These are phyloP conservation scores for Drosophila nigromelanica DNA, from an alignment of 1,140 invertebrate genomes.

Conservation along the genomic window DNA sequence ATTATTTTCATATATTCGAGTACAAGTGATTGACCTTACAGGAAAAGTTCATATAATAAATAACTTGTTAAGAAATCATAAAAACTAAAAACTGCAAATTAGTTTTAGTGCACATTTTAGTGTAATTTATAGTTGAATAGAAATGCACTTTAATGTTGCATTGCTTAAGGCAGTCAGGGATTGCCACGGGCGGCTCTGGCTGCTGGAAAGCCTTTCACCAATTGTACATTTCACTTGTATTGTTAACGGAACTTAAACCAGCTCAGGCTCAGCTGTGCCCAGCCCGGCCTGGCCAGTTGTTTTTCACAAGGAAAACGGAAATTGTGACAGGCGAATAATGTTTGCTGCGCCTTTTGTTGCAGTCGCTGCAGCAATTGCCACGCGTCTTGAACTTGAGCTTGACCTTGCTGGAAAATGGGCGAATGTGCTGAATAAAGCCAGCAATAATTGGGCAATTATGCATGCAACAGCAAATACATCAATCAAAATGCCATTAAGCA, in stretches of 20 bases:
- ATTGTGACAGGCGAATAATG: conserved; percentile 42
- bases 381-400: conserved; percentile 77
- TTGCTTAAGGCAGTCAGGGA: conserved; percentile 30
- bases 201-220: conserved; percentile 51
- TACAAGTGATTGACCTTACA: too few species aligned
- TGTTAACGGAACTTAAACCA: conserved; percentile 42
- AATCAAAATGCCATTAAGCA: conserved; percentile 45
- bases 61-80: not conserved
- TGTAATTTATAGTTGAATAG: conserved; percentile 16
- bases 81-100: conserved; percentile 8
- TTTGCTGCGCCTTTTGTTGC: conserved; percentile 13
- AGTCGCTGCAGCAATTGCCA: conserved; percentile 42
- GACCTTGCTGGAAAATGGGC: conserved; percentile 64
- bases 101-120: conserved; percentile 7
- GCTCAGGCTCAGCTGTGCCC: conserved; percentile 28
- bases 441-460: conserved; percentile 50
- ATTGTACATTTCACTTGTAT: conserved; percentile 30
- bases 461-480: conserved; percentile 28
- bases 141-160: conserved; percentile 7
- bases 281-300: not conserved
- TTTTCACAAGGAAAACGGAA: conserved; percentile 67
- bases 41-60: not conserved
- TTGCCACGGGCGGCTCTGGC: conserved; percentile 33
- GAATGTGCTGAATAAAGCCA: conserved; percentile 14
- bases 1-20: too few species aligned